phyloP scores from a whole-genome alignment of 53 echinoderm and acorn worm genomes.

The Paracentrotus lividus region DNA sequence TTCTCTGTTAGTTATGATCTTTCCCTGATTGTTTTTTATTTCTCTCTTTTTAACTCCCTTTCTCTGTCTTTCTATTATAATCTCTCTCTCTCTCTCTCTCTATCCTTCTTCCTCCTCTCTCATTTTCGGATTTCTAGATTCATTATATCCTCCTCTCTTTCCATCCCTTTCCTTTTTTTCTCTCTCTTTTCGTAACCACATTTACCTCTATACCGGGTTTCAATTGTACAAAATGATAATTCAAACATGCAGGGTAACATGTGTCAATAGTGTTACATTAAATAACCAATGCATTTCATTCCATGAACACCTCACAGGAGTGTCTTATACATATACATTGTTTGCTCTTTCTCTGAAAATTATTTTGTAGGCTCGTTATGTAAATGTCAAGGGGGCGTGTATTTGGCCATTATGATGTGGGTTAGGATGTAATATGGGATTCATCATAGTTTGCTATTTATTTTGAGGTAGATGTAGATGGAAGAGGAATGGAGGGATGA shows the following conservation, averaged over 20 bases:
- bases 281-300: neutral
- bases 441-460: neutral
- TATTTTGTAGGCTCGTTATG: neutral
- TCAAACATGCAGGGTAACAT: neutral
- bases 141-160: slow-evolving; percentile 7
- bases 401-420: neutral
- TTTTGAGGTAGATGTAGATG: neutral
- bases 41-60: slow-evolving; percentile 8
- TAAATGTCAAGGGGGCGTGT: slow-evolving; percentile 31
- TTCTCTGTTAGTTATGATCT: too few species aligned
- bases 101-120: neutral
- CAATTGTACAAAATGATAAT: neutral
- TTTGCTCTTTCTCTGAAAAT: neutral
- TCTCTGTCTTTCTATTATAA: neutral
- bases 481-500: neutral
- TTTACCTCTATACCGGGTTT: neutral
- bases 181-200: neutral
- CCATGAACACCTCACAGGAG: neutral
- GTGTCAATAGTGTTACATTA: neutral
- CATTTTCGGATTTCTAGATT: neutral
- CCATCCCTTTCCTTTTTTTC: neutral
- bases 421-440: neutral
- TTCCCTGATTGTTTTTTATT: neutral
- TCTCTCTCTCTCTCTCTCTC: neutral
- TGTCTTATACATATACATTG: slow-evolving; percentile 2